Evolutionary conservation across 2,113 vertebrate species (phyloP).

Genomic region (Phalacrocorax pelagicus): DNA sequence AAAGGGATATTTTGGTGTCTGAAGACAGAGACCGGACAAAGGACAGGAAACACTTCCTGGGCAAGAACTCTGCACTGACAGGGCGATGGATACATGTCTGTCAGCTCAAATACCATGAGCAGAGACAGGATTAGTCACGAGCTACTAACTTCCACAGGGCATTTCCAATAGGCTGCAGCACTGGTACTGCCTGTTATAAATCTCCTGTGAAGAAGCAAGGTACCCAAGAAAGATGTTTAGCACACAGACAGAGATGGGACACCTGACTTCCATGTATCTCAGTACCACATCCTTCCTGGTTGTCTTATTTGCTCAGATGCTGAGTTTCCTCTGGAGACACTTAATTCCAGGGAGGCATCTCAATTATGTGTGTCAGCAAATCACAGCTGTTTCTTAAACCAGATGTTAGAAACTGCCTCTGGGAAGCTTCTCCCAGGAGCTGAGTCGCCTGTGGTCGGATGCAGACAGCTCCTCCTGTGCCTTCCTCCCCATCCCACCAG

Average conservation of each 20-base stretch:
- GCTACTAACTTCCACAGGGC: background rate
- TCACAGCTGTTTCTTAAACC: conserved; percentile 20
- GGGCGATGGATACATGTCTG: background rate
- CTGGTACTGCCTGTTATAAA: background rate
- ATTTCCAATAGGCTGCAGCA: background rate
- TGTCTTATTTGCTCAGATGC: background rate
- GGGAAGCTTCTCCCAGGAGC: background rate
- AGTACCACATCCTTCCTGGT: background rate
- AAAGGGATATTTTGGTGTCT: background rate
- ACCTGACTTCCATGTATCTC: background rate
- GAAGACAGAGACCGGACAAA: background rate
- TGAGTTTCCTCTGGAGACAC: background rate
- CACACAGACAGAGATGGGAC: background rate
- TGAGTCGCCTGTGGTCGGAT: background rate
- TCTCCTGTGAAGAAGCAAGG: background rate
- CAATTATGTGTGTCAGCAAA: background rate
- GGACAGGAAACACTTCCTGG: background rate
- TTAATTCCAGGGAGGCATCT: conserved; percentile 13
- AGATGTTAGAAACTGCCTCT: background rate
- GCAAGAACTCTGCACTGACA: background rate
- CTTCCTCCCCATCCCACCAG: background rate
- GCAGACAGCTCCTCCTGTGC: background rate
- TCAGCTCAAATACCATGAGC: background rate
- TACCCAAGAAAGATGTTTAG: background rate
- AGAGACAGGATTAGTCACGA: background rate